Evolutionary conservation across 2,113 vertebrate species (phyloP), one percentile per base, ranked within the genome.

Genomic region (Crypturellus undulatus): DNA sequence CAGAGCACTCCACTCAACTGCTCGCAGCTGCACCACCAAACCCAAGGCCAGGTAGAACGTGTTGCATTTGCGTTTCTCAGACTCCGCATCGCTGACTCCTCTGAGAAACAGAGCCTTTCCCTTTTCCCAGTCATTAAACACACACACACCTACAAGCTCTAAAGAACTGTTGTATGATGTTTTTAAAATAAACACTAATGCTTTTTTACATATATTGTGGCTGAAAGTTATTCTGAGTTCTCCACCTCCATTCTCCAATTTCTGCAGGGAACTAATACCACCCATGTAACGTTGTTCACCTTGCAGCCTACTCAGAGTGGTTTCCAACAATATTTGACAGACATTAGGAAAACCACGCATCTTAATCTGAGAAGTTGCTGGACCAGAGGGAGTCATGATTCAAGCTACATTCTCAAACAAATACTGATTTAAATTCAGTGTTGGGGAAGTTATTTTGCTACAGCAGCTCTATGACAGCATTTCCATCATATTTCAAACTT

Each of bases 171-270:
- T 84, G 88, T 77, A 69, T 70, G 86, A 92, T 92, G 85, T 93
- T 97, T 96, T 96, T 42, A 96, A 96, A 95, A 92, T 94, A 95
- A 93, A 96, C 79, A 84, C 63, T 72, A 87, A 93, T 82, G 90
- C 81, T 75, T 95, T 95, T 81, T 73, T 30, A 72, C 79, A 96
- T 73, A 76, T 80, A 87, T 86, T 91, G 90, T 92, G 94, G 92
- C 90, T 81, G 77, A 86, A 93, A 86, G 90, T 86, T 87, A 80
- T 93, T 97, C 90, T 96, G 79, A 72, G 85, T 95, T 85, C 22
- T 22, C 62, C 30, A 7, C 15, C 75, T 75, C 65, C 19, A 52
- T 52, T n/a, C n/a, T 51, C 34, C 34, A 12, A 3, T 81, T 94
- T 88, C 94, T 94, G 77, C 2, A 49, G 95, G 89, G 91, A 90